These are phyloP conservation scores for fruit fly (Drosophila melanogaster) DNA, from an alignment of 1,140 invertebrate species.

Conservation along the genomic window DNA sequence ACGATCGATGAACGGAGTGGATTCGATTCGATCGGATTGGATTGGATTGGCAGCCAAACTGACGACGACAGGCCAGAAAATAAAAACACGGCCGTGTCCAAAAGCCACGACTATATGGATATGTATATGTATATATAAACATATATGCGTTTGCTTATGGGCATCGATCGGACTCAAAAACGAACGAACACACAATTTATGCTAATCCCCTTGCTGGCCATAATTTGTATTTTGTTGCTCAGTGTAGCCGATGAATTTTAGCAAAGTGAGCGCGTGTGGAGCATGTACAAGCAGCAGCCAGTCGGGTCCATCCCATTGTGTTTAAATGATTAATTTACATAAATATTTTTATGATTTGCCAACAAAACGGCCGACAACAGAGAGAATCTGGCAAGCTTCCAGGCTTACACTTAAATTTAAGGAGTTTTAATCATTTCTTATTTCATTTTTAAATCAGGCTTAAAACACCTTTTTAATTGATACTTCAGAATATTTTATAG, in stretches of 20 bases:
- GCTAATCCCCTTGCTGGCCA: conserved; percentile 74
- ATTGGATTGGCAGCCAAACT: conserved; percentile 60
- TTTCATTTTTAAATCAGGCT: too few species aligned
- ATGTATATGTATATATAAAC: neutral
- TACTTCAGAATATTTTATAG: too few species aligned
- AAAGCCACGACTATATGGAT: conserved; percentile 13
- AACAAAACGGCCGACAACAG: conserved; percentile 50
- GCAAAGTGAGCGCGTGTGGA: conserved; percentile 72
- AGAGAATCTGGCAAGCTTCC: conserved; percentile 40
- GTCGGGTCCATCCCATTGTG: conserved; percentile 71
- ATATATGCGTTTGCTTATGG: conserved; percentile 16
- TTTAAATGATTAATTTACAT: conserved; percentile 83
- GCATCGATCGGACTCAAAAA: conserved; percentile 16
- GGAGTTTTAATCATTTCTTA: neutral
- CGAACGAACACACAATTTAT: conserved; percentile 63
- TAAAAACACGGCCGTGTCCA: conserved; percentile 54
- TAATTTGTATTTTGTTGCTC: conserved; percentile 72
- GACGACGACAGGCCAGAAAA: conserved; percentile 69
- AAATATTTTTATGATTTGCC: conserved; percentile 83
- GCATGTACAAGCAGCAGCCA: conserved; percentile 73
- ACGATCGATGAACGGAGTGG: conserved; percentile 21
- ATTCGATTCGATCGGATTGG: neutral
- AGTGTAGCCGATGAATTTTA: conserved; percentile 56
- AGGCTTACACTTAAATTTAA: conserved; percentile 27
- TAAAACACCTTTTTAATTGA: too few species aligned